These are phyloP conservation scores for Luperina testacea DNA, from an alignment of 2,888 invertebrate genomes.

Conservation along the genomic window DNA sequence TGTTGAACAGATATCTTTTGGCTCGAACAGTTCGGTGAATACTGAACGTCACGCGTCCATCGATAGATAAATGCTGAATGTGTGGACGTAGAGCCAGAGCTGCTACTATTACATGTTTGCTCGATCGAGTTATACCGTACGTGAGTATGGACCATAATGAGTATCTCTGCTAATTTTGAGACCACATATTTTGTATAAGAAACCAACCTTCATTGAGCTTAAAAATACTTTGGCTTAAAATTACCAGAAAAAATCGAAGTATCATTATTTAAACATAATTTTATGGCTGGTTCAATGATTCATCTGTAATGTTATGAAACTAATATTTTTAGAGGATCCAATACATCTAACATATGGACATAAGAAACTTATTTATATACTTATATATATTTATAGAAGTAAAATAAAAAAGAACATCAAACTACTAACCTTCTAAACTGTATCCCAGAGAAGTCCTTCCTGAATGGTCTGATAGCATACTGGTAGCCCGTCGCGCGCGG, in stretches of 20 bases:
- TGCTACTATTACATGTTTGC: too few relatives aligned
- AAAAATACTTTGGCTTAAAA: background rate
- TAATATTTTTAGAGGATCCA: background rate
- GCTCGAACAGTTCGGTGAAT: too few relatives aligned
- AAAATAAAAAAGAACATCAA: background rate
- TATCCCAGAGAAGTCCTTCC: conserved; percentile 89
- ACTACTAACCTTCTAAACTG: conserved; percentile 84
- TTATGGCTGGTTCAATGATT: background rate
- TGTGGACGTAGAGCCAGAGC: too few relatives aligned
- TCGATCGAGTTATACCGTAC: background rate
- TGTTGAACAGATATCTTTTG: background rate
- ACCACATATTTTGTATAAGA: background rate
- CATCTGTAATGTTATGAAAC: background rate
- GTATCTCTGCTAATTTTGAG: background rate
- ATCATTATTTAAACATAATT: background rate
- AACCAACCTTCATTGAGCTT: too few relatives aligned
- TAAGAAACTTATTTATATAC: background rate
- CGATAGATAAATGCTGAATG: too few relatives aligned
- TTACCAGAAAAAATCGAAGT: background rate
- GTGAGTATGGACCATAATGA: background rate
- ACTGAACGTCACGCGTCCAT: too few relatives aligned
- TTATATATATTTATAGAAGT: background rate
- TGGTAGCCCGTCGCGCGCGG: conserved; percentile 84
- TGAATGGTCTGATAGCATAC: conserved; percentile 85
- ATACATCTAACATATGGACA: background rate